phyloP scores from a whole-genome alignment of 2,888 invertebrate genomes.

The Melanotus villosus region DNA sequence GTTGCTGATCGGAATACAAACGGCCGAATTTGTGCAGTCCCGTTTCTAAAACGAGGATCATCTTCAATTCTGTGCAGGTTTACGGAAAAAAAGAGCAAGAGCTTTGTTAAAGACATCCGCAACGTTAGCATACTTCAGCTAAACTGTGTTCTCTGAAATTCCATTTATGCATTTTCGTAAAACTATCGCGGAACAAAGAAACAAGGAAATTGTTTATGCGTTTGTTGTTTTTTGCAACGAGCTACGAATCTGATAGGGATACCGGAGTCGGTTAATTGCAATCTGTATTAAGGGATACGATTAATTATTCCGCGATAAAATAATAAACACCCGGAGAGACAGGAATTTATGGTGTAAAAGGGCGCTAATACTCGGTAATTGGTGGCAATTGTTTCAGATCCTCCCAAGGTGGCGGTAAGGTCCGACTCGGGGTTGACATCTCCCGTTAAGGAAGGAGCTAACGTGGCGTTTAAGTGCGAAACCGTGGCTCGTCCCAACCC shows the following conservation, averaged over 20 bases:
- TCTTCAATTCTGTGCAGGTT: conserved; percentile 57
- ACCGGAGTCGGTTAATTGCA: no score
- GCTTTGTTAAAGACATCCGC: conserved; percentile 57
- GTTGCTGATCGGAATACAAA: conserved; percentile 65
- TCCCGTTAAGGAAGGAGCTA: conserved; percentile 77
- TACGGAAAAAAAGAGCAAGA: conserved; percentile 46
- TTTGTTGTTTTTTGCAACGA: neutral
- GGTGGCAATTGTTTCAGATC: conserved; percentile 74
- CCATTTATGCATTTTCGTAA: conserved; percentile 32
- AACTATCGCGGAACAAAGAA: conserved; percentile 3
- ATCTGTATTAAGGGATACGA: neutral
- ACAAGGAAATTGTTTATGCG: neutral
- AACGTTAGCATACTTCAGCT: conserved; percentile 54
- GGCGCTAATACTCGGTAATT: conserved; percentile 37
- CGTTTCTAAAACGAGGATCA: conserved; percentile 56
- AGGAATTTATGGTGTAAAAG: conserved; percentile 26
- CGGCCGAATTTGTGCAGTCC: conserved; percentile 62
- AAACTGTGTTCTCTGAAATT: conserved; percentile 56
- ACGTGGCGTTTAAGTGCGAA: conserved; percentile 83
- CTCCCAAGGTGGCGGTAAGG: conserved; percentile 81
- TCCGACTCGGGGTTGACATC: conserved; percentile 74
- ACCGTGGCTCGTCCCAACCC: conserved; percentile 84
- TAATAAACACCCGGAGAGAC: neutral
- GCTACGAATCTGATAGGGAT: no score
- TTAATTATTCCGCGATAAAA: neutral